A percentile compares a stretch with the other conserved stretches of the same genome.
Evolutionary conservation across 2,888 invertebrate genomes (phyloP).

Genomic region (Pachymerium ferrugineum): DNA sequence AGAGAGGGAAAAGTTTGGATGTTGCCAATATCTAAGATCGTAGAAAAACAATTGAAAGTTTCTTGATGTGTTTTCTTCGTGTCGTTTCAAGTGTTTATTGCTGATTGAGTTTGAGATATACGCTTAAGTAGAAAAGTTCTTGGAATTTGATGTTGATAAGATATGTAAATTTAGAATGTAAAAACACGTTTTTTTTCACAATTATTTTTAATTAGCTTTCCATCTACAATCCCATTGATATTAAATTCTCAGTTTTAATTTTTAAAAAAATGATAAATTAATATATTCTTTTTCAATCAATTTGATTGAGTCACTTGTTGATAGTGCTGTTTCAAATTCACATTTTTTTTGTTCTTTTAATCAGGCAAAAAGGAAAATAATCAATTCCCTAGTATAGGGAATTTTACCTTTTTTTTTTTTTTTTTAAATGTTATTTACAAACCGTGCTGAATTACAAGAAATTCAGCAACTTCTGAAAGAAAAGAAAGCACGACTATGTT

Average conservation of each 20-base stretch:
- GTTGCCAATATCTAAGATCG: too few species aligned
- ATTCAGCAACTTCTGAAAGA: not conserved
- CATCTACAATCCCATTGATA: not conserved
- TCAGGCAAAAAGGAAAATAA: not conserved
- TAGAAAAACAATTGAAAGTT: too few species aligned
- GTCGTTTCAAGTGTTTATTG: too few species aligned
- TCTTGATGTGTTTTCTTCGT: too few species aligned
- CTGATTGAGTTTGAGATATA: too few species aligned
- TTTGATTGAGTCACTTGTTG: not conserved
- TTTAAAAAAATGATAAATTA: too few species aligned
- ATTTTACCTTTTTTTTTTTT: not conserved
- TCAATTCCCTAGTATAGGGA: not conserved
- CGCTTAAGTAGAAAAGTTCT: too few species aligned
- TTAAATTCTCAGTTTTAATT: too few species aligned
- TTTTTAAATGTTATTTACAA: not conserved
- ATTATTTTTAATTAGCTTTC: not conserved
- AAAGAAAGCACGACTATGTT: not conserved
- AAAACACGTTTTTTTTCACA: too few species aligned
- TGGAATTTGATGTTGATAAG: too few species aligned
- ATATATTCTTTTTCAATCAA: not conserved
- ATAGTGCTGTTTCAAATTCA: not conserved
- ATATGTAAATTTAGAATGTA: too few species aligned
- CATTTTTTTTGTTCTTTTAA: not conserved
- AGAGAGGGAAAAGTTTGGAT: too few species aligned
- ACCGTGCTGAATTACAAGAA: not conserved